Evolutionary conservation across 2,797 vertebrate species (phyloP).

Genomic region (Pitangus sulphuratus): DNA sequence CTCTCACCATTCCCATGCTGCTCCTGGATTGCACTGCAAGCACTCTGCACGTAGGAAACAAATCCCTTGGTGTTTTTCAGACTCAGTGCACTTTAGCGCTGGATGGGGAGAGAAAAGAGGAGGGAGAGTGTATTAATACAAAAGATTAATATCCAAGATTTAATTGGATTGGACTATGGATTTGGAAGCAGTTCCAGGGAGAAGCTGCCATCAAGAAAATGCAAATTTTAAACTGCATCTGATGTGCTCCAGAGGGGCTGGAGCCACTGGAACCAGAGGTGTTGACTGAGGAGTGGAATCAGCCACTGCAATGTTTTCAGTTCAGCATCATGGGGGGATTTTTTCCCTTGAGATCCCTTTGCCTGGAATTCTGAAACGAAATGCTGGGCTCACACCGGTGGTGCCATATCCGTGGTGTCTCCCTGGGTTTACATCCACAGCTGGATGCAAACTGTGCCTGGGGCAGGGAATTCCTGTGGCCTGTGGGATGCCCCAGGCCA

Average conservation of each 20-base stretch:
- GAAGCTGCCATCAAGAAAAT: background rate
- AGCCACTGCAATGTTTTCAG: background rate
- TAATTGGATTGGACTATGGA: accelerated
- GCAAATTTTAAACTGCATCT: background rate
- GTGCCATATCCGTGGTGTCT: too few species aligned
- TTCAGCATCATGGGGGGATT: background rate
- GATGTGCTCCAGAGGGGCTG: background rate
- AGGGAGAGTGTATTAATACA: background rate
- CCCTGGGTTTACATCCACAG: background rate
- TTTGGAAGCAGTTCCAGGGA: background rate
- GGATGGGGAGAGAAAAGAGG: background rate
- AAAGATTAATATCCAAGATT: background rate
- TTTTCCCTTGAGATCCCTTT: background rate
- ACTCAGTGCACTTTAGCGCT: background rate
- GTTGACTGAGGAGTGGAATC: background rate
- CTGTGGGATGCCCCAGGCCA: background rate
- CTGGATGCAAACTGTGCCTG: background rate
- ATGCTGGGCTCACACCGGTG: too few species aligned
- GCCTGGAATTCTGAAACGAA: background rate
- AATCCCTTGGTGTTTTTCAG: background rate
- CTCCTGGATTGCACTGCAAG: background rate
- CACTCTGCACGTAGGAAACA: background rate
- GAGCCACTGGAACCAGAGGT: background rate
- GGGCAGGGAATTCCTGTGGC: background rate
- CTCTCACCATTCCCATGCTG: background rate